A percentile compares a stretch with the other conserved stretches of the same genome.
Evolutionary conservation across 1,140 invertebrate genomes (phyloP).

Genomic region (Drosophila rhopaloa): DNA sequence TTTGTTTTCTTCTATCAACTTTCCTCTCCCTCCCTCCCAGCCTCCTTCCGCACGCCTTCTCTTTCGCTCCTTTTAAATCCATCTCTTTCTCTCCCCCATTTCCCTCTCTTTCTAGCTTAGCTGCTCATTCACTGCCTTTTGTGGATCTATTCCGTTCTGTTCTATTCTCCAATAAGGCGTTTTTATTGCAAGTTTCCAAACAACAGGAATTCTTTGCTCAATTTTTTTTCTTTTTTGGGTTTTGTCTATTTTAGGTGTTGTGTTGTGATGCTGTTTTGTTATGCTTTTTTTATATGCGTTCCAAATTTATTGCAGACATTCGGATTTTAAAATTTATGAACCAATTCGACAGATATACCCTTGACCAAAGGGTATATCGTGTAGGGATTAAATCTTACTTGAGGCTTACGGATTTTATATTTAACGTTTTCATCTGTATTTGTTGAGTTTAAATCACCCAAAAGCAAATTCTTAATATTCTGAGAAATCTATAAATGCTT

Average conservation of each 20-base stretch:
- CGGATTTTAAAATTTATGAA: conserved; percentile 69
- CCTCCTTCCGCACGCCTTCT: conserved; percentile 20
- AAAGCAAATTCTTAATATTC: too few relatives aligned
- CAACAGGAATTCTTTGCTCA: conserved; percentile 62
- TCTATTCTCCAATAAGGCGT: conserved; percentile 49
- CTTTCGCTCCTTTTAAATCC: neutral
- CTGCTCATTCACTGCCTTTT: conserved; percentile 34
- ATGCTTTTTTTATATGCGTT: conserved; percentile 64
- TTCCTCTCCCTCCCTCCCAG: conserved; percentile 32
- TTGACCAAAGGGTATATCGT: conserved; percentile 2
- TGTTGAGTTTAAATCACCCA: too few relatives aligned
- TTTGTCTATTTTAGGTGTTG: conserved; percentile 77
- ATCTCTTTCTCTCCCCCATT: neutral
- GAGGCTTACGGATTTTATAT: neutral
- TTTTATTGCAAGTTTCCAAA: conserved; percentile 71
- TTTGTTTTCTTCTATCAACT: conserved; percentile 69
- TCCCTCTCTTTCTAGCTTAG: conserved; percentile 3
- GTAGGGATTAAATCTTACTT: neutral
- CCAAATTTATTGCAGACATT: conserved; percentile 80
- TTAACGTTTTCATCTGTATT: too few relatives aligned
- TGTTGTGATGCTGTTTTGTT: conserved; percentile 47
- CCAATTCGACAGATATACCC: conserved; percentile 18
- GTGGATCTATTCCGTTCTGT: conserved; percentile 45
- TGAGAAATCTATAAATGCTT: too few relatives aligned
- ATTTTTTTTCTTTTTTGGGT: conserved; percentile 42